Conservation (phyloP, 1,140 invertebrate genomes). For the Cataglyphis hispanica region DNA sequence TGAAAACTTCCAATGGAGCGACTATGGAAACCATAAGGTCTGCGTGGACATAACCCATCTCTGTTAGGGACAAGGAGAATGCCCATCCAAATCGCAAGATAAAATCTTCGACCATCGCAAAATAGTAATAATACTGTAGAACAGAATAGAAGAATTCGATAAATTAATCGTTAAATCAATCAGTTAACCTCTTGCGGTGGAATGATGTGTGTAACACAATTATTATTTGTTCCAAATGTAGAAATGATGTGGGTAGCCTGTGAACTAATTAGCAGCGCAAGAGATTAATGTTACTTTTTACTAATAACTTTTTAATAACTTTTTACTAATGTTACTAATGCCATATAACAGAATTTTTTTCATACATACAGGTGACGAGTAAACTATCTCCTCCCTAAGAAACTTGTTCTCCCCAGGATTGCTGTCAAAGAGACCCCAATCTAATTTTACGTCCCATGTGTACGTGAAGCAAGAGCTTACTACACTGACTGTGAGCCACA, state of each 20-base stretch:
- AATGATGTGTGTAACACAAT: too few relatives aligned
- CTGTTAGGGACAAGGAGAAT: conserved; percentile 92
- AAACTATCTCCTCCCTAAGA: conserved; percentile 92
- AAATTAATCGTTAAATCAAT: conserved; percentile 2
- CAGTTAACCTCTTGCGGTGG: neutral
- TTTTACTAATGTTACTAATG: neutral
- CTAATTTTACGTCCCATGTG: conserved; percentile 99
- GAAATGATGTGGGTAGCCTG: too few relatives aligned
- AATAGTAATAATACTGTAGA: conserved; percentile 90
- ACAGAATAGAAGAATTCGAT: conserved; percentile 24
- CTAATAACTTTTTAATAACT: too few relatives aligned
- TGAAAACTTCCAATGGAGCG: conserved; percentile 94
- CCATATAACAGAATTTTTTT: conserved; percentile 7
- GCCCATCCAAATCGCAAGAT: conserved; percentile 95
- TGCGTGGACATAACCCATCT: conserved; percentile 90
- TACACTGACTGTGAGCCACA: conserved; percentile 92
- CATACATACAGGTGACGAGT: conserved; percentile 88
- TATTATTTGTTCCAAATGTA: too few relatives aligned
- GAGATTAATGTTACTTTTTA: too few relatives aligned
- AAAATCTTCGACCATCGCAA: conserved; percentile 93
- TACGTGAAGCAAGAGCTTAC: conserved; percentile 95
- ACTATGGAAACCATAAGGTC: conserved; percentile 93
- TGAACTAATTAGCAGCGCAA: too few relatives aligned
- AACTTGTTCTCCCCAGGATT: conserved; percentile 94
- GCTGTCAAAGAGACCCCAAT: conserved; percentile 98